phyloP scores from a whole-genome alignment of 2,113 vertebrate species.

The cattle (Bos taurus) region DNA sequence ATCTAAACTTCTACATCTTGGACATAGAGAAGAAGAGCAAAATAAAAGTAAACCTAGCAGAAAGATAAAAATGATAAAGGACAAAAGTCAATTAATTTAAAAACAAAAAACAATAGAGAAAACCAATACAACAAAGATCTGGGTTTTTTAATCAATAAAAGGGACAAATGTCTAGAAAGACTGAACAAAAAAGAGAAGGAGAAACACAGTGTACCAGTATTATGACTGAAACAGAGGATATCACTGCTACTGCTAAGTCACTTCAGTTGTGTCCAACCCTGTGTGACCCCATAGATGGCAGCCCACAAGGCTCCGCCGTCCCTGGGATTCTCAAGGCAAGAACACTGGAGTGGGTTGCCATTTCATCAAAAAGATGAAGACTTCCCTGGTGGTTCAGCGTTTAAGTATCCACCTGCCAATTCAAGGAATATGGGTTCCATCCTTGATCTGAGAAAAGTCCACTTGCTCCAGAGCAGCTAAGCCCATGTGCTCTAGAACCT shows the following conservation, averaged over 20 bases:
- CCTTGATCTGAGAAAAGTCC: background rate
- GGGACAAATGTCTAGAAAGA: background rate
- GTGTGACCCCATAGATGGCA: too few species aligned
- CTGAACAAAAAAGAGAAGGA: background rate
- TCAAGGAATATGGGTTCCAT: background rate
- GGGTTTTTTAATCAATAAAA: background rate
- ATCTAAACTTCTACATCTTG: background rate
- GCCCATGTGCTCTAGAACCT: background rate
- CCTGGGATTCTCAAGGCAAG: too few species aligned
- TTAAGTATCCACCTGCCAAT: background rate
- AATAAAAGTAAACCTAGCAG: background rate
- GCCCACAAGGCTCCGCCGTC: accelerated
- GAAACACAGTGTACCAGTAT: background rate
- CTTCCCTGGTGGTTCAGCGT: background rate
- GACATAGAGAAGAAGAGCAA: background rate
- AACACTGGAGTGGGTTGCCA: too few species aligned
- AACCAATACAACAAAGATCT: background rate
- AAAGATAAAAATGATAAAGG: background rate
- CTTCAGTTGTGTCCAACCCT: too few species aligned
- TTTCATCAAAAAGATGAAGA: background rate
- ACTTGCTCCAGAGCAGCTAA: background rate
- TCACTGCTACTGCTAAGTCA: too few species aligned
- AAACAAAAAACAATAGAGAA: background rate
- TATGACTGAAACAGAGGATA: background rate
- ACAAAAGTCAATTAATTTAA: background rate